Evolutionary conservation across 1,140 invertebrate species (phyloP), one percentile per base, ranked within the genome.

Genomic region (Anastrepha obliqua): DNA sequence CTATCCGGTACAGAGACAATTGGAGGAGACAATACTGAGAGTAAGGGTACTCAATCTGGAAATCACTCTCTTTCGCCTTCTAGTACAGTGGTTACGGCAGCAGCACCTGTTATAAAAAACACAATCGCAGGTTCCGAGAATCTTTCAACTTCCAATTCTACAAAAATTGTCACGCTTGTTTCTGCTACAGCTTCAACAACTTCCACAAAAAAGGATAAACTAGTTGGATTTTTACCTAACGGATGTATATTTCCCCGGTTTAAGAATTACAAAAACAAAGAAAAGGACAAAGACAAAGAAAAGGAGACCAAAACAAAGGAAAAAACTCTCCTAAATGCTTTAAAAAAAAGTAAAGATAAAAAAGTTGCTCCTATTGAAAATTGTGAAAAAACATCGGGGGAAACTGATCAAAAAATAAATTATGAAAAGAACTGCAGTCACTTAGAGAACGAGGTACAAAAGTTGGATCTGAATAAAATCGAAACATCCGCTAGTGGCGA

Each of bases 211-310:
- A 93, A 93, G 87, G 92, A 93, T 62, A 93, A 93, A 85, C 89
- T 93, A 17, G 91, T 92, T 29, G 92, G 92, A 13, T 93, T 93
- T 86, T 89, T 93, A 89, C 92, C 92, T 85, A 93, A 93, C 39
- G 91, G 92, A 87, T 93, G 92, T 81, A 93, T 93, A 86, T 93
- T 93, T 89, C 91, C 92, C 89, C 91, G 92, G 59, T 93, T 93
- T 85, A 93, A 93, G 78, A 93, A 93, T 85, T 91, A 93, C 88
- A 93, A 92, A 88, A 89, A 93, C 89, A 93, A 93, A 88, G 88
- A 88, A 60, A 90, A 90, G 62, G 92, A 93, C 44, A 92, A 91
- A 88, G 91, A 93, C 65, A 93, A 93, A 88, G 92, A 93, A 86
- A 93, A 93, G 88, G 92, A 93, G 85, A 88, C 89, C 67, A 92